Evolutionary conservation across 2,113 vertebrate species (phyloP).

Genomic region (Panthera uncia): DNA sequence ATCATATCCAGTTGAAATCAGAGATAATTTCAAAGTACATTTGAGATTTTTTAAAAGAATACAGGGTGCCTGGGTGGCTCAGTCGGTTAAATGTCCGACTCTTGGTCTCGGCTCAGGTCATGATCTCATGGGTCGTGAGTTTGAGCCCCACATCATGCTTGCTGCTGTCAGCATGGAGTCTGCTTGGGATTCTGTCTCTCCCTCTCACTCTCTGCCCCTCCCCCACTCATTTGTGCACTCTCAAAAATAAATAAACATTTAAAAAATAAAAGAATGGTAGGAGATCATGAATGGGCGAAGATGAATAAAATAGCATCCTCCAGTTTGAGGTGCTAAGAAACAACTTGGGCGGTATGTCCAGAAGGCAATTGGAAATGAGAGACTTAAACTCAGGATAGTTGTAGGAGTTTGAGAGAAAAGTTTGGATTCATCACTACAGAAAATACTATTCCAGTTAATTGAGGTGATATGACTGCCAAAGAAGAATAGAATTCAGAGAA

Average conservation of each 20-base stretch:
- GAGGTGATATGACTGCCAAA: neutral
- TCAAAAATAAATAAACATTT: too few relatives aligned
- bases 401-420: neutral
- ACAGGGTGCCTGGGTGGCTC: too few relatives aligned
- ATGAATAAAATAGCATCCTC: neutral
- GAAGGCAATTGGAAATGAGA: neutral
- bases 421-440: neutral
- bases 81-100: too few relatives aligned
- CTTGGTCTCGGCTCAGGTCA: too few relatives aligned
- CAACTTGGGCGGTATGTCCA: neutral
- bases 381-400: neutral
- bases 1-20: neutral
- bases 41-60: neutral
- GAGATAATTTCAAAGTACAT: neutral
- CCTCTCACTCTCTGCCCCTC: too few relatives aligned
- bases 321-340: neutral
- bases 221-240: too few relatives aligned
- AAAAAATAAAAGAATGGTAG: neutral
- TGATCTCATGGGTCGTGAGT: too few relatives aligned
- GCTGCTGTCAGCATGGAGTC: too few relatives aligned
- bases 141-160: too few relatives aligned
- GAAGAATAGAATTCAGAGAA: slow-evolving; percentile 23
- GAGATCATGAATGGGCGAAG: neutral
- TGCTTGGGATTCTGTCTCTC: too few relatives aligned
- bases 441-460: neutral